Evolutionary conservation across 2,113 vertebrate genomes (phyloP).

Genomic region (Irena cyanogastra): DNA sequence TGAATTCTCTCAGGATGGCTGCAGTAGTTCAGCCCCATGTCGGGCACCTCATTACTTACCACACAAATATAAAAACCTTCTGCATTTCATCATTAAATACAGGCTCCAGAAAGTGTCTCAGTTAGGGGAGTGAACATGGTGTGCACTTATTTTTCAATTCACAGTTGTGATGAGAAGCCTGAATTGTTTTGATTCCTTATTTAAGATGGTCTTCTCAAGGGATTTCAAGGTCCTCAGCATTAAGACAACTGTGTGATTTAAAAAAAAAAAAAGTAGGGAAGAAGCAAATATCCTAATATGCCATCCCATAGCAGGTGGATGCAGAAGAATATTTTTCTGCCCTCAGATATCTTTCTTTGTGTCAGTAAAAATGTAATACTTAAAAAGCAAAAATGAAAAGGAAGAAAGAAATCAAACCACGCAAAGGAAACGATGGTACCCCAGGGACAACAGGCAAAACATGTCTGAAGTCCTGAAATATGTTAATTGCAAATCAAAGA

Average conservation of each 20-base stretch:
- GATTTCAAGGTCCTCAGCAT: conserved; percentile 11
- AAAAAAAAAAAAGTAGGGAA: neutral
- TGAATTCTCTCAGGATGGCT: neutral
- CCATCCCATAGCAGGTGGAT: neutral
- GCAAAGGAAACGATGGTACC: neutral
- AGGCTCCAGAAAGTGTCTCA: neutral
- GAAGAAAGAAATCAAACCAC: neutral
- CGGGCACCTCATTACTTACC: neutral
- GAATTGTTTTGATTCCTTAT: conserved; percentile 28
- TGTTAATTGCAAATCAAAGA: conserved; percentile 43
- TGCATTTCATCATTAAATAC: neutral
- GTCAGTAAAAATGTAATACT: neutral
- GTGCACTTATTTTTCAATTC: conserved; percentile 2
- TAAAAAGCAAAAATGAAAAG: neutral
- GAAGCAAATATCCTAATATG: neutral
- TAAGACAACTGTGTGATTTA: neutral
- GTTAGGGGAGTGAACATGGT: neutral
- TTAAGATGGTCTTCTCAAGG: conserved; percentile 4
- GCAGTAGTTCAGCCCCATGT: neutral
- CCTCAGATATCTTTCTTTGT: neutral
- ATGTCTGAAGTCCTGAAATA: conserved; percentile 28
- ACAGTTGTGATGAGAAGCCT: neutral
- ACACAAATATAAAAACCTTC: neutral
- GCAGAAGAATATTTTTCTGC: neutral
- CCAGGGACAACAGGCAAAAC: neutral